Conservation (phyloP, 2,113 vertebrate species). For the Theristicus caerulescens region DNA sequence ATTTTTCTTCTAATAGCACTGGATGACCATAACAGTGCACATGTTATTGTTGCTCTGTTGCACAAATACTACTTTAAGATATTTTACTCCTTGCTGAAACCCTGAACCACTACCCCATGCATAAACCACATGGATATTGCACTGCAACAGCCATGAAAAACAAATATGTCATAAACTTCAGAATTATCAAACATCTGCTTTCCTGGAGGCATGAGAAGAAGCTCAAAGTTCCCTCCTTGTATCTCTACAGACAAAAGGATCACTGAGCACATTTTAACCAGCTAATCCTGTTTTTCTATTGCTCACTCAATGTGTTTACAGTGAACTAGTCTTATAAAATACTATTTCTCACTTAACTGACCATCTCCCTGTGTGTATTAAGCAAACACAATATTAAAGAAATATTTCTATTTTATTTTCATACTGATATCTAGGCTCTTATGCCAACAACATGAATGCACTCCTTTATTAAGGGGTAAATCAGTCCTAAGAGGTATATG, state of each 20-base stretch:
- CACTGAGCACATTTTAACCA: not conserved
- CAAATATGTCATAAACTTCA: not conserved
- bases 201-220: accelerated
- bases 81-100: not conserved
- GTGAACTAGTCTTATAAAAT: not conserved
- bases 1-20: not conserved
- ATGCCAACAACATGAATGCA: not conserved
- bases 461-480: not conserved
- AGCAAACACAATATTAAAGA: not conserved
- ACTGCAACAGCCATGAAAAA: not conserved
- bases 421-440: not conserved
- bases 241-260: not conserved
- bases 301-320: not conserved
- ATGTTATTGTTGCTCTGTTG: not conserved
- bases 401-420: not conserved
- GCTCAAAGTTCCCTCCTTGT: not conserved
- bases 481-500: not conserved
- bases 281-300: not conserved
- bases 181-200: not conserved
- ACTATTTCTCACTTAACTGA: not conserved
- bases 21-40: not conserved
- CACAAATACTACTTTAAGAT: not conserved
- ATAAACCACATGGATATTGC: not conserved
- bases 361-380: not conserved
- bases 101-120: not conserved